Evolutionary conservation across 2,113 vertebrate species (phyloP), one percentile per base, ranked within the genome.

Genomic region (Pelobates fuscus): DNA sequence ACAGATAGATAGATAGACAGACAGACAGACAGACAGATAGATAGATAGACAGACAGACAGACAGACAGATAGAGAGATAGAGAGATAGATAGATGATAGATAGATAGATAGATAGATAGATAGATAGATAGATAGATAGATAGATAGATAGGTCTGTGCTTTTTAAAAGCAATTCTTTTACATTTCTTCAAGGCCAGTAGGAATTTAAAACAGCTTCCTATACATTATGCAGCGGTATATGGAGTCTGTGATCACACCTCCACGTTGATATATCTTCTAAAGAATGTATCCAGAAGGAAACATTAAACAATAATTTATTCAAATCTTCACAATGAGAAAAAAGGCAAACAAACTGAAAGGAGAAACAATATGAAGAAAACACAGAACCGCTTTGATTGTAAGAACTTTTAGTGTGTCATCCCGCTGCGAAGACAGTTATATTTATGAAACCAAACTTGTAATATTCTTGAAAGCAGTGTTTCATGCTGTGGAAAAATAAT

Each of bases 141-240:
- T n/a, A n/a, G n/a, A n/a, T n/a, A n/a, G n/a, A n/a, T n/a, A n/a
- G n/a, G n/a, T n/a, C n/a, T n/a, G n/a, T n/a, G n/a, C n/a, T n/a
- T n/a, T n/a, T n/a, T n/a, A n/a, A n/a, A n/a, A 30, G 18, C 1
- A 54, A 29, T 15, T 49, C 44, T 49, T 49, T 49, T 61, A 18
- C 27, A 14, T 71, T 77, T 67, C 76, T 64, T 73, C 14, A 0
- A 14, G 78, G 44, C 70, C 78, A 77, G 27, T 2, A 8, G 73
- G 76, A 78, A 81, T 82, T 71, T 62, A 71, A 84, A 64, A 10
- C 1, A 61, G 66, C 46, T 80, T 60, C 0, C 2, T 75, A 79
- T 80, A 54, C 71, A 3, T 83, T 76, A 82, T n/a, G 32, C 54
- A 14, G 63, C 15, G 26, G 77, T 78, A 80, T 84, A 77, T 24